A percentile compares a stretch with the other conserved stretches of the same genome.
Conservation (phyloP, 2,888 invertebrate genomes). For the Luffia ferchaultella region DNA sequence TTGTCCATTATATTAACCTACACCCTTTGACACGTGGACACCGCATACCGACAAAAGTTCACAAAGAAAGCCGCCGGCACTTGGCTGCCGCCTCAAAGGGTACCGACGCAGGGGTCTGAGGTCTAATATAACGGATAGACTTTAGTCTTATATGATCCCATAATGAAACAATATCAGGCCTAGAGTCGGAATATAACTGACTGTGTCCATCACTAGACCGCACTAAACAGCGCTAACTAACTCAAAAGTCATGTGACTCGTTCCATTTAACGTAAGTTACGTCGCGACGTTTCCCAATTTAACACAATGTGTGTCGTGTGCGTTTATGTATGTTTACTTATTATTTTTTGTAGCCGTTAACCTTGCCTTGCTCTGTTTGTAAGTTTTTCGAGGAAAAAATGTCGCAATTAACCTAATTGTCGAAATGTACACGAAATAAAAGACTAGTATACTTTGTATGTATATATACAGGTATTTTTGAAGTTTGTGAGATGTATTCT, state of each 20-base stretch:
- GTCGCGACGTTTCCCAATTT: neutral
- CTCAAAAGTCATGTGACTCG: neutral
- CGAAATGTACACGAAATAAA: neutral
- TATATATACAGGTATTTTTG: neutral
- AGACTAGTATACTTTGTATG: neutral
- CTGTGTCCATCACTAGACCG: neutral
- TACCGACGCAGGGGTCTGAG: too few species aligned
- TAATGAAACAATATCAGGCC: too few species aligned
- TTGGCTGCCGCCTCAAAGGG: too few species aligned
- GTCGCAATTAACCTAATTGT: neutral
- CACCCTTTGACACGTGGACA: too few species aligned
- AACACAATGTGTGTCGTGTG: neutral
- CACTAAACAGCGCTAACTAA: neutral
- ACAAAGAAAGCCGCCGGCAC: too few species aligned
- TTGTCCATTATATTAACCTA: too few species aligned
- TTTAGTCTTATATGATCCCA: too few species aligned
- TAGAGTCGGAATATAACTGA: too few species aligned
- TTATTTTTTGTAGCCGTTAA: neutral
- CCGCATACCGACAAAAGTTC: too few species aligned
- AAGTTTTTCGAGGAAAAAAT: neutral
- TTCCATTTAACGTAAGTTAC: neutral
- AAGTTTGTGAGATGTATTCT: too few species aligned
- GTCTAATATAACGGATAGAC: too few species aligned
- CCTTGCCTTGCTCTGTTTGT: neutral
- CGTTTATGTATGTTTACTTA: neutral